Conservation (phyloP, 2,113 vertebrate genomes). For the Ciconia maguari region DNA sequence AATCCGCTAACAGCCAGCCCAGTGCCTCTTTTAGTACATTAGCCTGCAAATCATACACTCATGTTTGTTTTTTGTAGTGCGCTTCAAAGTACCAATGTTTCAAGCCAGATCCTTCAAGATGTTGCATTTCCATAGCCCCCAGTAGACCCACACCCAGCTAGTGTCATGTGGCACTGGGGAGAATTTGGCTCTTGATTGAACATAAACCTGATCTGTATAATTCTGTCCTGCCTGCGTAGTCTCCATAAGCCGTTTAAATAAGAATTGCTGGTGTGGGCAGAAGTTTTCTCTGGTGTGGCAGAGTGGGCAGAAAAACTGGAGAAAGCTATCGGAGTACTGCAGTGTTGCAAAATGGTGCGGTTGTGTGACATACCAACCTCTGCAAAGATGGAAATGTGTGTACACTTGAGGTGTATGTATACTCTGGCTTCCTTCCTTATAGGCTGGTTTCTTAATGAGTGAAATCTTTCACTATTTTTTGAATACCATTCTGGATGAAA, state of each 20-base stretch:
- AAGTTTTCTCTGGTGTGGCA: background rate
- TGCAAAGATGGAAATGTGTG: background rate
- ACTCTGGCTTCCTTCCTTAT: background rate
- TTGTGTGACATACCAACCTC: background rate
- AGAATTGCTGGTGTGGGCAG: background rate
- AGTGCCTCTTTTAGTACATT: background rate
- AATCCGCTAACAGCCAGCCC: background rate
- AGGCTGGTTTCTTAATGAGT: background rate
- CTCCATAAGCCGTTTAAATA: background rate
- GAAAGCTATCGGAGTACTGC: background rate
- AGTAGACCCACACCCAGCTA: background rate
- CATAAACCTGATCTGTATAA: background rate
- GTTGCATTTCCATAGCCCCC: background rate
- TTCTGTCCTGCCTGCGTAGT: background rate
- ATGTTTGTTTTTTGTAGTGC: background rate
- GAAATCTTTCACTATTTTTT: background rate
- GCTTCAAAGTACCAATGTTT: background rate
- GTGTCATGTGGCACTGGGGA: background rate
- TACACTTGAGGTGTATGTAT: background rate
- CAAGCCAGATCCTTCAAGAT: background rate
- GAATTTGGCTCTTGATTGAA: background rate
- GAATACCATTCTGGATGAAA: background rate
- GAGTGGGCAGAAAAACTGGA: background rate
- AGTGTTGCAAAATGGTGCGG: background rate
- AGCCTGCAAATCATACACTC: fast-evolving